A percentile compares a stretch with the other conserved stretches of the same genome.
These are phyloP conservation scores for Heliconius hewitsoni DNA, from an alignment of 1,140 invertebrate species.

Conservation along the genomic window DNA sequence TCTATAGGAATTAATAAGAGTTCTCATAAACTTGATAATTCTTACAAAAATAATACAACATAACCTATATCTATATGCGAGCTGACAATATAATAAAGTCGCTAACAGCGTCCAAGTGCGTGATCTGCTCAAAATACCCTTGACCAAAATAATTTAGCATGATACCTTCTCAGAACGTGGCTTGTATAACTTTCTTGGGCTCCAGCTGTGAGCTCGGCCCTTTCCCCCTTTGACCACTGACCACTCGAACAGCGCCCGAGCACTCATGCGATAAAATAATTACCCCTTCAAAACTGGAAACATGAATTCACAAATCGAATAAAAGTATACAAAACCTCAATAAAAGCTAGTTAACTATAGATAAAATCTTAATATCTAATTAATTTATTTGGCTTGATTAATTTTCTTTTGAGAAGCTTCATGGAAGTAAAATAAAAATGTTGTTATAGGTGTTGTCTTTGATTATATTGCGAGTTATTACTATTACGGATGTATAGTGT, in stretches of 20 bases:
- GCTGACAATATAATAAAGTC: not conserved
- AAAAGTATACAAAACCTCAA: conserved; percentile 51
- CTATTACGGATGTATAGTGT: too few relatives aligned
- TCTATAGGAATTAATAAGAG: too few relatives aligned
- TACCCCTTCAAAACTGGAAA: conserved; percentile 50
- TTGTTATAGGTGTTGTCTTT: not conserved
- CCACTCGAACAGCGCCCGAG: conserved; percentile 45
- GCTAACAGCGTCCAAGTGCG: not conserved
- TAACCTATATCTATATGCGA: not conserved
- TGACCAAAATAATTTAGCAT: conserved; percentile 69
- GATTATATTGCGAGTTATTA: not conserved
- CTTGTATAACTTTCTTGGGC: conserved; percentile 63
- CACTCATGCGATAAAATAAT: conserved; percentile 78
- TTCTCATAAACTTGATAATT: too few relatives aligned
- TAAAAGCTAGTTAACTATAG: conserved; percentile 32
- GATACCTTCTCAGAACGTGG: conserved; percentile 68
- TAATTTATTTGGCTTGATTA: conserved; percentile 36
- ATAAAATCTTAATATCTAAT: conserved; percentile 44
- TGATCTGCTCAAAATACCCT: conserved; percentile 58
- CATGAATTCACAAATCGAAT: conserved; percentile 60
- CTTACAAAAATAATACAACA: not conserved
- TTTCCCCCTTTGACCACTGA: conserved; percentile 34
- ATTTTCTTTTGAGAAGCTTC: not conserved
- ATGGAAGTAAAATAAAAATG: not conserved
- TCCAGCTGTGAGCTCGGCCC: conserved; percentile 66